phyloP scores from a whole-genome alignment of 1,140 invertebrate species.

The Paramacrobiotus metropolitanus region DNA sequence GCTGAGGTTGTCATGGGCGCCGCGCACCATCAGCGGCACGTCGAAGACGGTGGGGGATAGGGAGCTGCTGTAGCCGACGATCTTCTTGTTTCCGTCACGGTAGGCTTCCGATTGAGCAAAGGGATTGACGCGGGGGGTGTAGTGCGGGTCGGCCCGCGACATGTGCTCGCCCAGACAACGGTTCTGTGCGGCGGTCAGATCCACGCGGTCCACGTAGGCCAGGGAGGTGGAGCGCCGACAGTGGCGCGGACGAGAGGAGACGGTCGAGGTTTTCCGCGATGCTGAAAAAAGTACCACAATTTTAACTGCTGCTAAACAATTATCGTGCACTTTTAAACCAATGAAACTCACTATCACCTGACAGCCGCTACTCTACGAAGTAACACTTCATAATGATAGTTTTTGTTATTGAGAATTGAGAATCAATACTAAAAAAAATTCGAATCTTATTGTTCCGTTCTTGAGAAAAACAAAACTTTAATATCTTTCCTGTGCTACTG shows the following conservation, averaged over 20 bases:
- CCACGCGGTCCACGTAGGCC: background rate
- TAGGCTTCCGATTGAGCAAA: background rate
- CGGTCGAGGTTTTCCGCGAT: background rate
- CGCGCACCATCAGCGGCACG: background rate
- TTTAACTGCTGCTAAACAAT: no score
- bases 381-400: no score
- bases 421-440: no score
- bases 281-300: no score
- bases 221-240: background rate
- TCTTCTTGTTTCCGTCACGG: background rate
- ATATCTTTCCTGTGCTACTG: no score
- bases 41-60: background rate
- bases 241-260: background rate
- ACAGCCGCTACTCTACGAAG: no score
- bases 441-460: no score
- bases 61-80: background rate
- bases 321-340: no score
- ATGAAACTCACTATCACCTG: no score
- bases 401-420: no score
- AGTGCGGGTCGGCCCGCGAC: constrained; percentile 50
- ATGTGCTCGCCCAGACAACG: constrained; percentile 40
- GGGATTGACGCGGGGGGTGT: constrained; percentile 27
- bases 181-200: background rate
- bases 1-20: background rate
- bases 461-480: no score